These are phyloP conservation scores for Phasianus colchicus DNA, from an alignment of 2,113 vertebrate genomes.

Conservation along the genomic window DNA sequence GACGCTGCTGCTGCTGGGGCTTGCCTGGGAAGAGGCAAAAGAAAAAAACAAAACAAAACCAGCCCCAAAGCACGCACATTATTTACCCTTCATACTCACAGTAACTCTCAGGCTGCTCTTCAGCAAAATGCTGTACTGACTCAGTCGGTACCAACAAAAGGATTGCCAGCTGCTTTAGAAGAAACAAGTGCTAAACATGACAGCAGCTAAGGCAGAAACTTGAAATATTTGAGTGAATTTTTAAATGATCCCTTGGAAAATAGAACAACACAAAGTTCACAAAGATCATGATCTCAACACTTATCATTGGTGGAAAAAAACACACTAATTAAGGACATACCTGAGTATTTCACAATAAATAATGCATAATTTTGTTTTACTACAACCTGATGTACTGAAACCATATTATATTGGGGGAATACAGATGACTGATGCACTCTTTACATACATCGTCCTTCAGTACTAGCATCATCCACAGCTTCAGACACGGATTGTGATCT, in stretches of 20 bases:
- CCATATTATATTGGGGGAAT: neutral
- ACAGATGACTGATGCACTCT: neutral
- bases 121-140: neutral
- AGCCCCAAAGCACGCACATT: neutral
- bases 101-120: neutral
- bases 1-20: neutral
- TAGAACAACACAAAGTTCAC: neutral
- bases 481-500: neutral
- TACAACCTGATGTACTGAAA: neutral
- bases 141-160: neutral
- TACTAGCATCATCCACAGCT: neutral
- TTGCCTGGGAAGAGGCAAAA: neutral
- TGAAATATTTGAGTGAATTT: neutral
- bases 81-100: neutral
- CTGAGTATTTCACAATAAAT: neutral
- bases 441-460: neutral
- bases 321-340: neutral
- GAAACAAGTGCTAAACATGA: neutral
- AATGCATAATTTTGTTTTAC: neutral
- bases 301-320: neutral
- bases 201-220: neutral
- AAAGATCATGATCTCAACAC: neutral
- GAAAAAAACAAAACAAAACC: neutral
- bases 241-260: neutral
- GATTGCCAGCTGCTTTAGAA: neutral